Evolutionary conservation across 2,113 vertebrate genomes (phyloP).

Genomic region (Pandion haliaetus): DNA sequence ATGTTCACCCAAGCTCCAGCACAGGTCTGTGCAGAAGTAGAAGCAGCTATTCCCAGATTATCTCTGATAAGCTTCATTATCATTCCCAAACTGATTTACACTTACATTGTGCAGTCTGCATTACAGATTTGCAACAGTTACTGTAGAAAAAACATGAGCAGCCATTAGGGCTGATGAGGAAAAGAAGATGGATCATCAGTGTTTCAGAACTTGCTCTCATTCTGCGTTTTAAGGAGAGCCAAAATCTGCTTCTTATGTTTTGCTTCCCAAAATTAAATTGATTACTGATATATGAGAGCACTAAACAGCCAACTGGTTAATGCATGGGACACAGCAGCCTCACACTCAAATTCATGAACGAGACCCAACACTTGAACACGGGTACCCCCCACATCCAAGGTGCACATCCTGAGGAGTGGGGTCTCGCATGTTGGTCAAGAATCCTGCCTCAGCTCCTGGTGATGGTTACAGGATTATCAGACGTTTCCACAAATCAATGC

Average conservation of each 20-base stretch:
- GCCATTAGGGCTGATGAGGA: neutral
- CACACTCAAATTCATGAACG: neutral
- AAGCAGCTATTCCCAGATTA: slow-evolving; percentile 12
- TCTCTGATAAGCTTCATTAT: slow-evolving; percentile 44
- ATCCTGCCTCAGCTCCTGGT: neutral
- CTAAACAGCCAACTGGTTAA: neutral
- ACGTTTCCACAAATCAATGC: neutral
- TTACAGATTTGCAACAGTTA: neutral
- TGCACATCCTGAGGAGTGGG: neutral
- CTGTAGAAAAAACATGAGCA: neutral
- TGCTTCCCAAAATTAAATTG: neutral
- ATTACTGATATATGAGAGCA: neutral
- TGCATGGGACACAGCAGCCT: neutral
- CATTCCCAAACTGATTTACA: slow-evolving; percentile 19
- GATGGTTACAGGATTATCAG: neutral
- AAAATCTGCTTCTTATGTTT: neutral
- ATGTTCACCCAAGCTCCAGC: neutral
- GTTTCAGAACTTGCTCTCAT: neutral
- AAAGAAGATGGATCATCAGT: neutral
- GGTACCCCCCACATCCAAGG: neutral
- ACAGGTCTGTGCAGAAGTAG: neutral
- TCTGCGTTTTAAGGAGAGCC: neutral
- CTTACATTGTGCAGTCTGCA: neutral
- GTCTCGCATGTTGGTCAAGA: neutral
- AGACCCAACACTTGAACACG: fast-evolving